Conservation (phyloP, 2,113 vertebrate genomes). For the Tretioscincus oriximinensis region DNA sequence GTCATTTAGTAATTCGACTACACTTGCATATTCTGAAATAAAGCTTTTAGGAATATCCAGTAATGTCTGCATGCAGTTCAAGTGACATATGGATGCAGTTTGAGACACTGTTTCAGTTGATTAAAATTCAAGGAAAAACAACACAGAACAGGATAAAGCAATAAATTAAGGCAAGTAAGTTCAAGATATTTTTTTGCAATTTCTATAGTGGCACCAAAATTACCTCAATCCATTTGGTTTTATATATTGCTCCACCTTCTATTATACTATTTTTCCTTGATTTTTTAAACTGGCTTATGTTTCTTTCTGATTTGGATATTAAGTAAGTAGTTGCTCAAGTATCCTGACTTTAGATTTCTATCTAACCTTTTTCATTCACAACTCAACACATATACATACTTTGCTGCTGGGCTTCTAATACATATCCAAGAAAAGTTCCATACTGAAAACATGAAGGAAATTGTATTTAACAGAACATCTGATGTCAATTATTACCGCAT, state of each 20-base stretch:
- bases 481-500: slow-evolving; percentile 16
- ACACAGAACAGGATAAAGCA: too few relatives aligned
- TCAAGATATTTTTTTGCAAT: too few relatives aligned
- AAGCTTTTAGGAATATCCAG: too few relatives aligned
- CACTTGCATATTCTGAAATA: too few relatives aligned
- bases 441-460: slow-evolving; percentile 3
- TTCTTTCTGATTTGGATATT: too few relatives aligned
- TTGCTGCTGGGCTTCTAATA: not conserved
- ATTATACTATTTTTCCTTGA: not conserved
- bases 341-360: not conserved
- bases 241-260: not conserved
- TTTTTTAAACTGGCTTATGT: not conserved
- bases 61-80: too few relatives aligned
- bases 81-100: too few relatives aligned
- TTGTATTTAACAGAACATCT: slow-evolving; percentile 13
- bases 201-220: not conserved
- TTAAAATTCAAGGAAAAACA: too few relatives aligned
- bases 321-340: not conserved
- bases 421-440: not conserved
- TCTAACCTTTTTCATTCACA: not conserved
- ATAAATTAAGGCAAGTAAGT: too few relatives aligned
- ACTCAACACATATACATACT: not conserved
- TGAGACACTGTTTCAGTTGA: too few relatives aligned
- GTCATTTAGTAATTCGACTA: too few relatives aligned
- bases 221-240: not conserved